Conservation (phyloP, 2,888 invertebrate genomes). For the Cotesia congregata region DNA sequence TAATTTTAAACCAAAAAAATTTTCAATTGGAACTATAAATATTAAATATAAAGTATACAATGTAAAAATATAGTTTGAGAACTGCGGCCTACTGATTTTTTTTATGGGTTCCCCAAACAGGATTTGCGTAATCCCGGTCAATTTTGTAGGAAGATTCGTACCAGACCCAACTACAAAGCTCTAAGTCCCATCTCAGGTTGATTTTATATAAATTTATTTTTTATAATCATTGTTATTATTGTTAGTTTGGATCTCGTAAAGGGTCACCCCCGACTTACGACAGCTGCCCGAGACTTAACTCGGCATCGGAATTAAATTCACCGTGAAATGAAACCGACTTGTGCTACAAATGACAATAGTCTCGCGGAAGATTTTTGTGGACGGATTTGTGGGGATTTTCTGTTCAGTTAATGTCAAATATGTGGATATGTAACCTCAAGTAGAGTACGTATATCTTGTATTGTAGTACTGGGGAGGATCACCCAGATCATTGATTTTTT, state of each 20-base stretch:
- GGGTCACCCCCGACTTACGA: slow-evolving; percentile 60
- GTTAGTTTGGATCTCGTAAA: slow-evolving; percentile 47
- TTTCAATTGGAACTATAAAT: too few species aligned
- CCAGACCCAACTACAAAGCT: not conserved
- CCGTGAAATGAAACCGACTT: slow-evolving; percentile 67
- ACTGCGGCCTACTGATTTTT: not conserved
- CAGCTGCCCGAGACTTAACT: slow-evolving; percentile 64
- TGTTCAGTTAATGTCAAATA: slow-evolving; percentile 20
- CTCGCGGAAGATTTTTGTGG: slow-evolving; percentile 63
- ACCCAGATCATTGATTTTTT: not conserved
- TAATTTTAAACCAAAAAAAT: too few species aligned
- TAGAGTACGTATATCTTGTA: slow-evolving; percentile 16
- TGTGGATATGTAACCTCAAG: slow-evolving; percentile 6
- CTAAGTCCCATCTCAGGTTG: slow-evolving; percentile 11
- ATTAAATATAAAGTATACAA: too few species aligned
- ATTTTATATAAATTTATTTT: slow-evolving; percentile 28
- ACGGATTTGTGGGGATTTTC: slow-evolving; percentile 61
- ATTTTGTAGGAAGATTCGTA: slow-evolving; percentile 57
- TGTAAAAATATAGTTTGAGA: not conserved
- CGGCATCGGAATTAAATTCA: slow-evolving; percentile 66
- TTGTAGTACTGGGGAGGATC: not conserved
- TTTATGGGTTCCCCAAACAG: slow-evolving; percentile 50
- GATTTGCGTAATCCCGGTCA: slow-evolving; percentile 69
- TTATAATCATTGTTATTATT: slow-evolving; percentile 30
- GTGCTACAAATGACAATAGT: slow-evolving; percentile 54